These are phyloP conservation scores for Ictalurus punctatus DNA, from an alignment of 2,113 vertebrate genomes.

Conservation along the genomic window DNA sequence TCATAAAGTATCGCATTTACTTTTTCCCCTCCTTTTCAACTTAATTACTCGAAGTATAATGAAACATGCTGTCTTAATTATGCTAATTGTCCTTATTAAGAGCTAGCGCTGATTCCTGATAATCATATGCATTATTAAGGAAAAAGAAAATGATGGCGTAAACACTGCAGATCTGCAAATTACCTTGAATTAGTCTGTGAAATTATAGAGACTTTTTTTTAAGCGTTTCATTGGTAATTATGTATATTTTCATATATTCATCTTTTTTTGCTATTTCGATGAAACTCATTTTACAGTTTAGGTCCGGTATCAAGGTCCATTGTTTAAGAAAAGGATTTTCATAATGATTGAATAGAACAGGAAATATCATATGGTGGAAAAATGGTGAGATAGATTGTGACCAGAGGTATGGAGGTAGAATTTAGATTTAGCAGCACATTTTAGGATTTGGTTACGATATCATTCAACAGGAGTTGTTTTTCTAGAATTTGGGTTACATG, in stretches of 20 bases:
- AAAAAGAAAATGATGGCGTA: conserved; percentile 48
- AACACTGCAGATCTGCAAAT: conserved; percentile 47
- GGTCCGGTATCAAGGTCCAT: background rate
- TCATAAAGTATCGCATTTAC: background rate
- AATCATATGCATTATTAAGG: conserved; percentile 64
- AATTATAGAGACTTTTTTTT: background rate
- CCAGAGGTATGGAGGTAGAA: background rate
- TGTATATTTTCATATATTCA: background rate
- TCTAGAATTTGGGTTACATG: background rate
- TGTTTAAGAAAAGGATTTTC: background rate
- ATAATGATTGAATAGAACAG: background rate
- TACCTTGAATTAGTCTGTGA: conserved; percentile 27
- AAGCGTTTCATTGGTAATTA: background rate
- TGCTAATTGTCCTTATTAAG: conserved; percentile 64
- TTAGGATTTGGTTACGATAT: background rate
- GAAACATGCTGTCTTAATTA: conserved; percentile 61
- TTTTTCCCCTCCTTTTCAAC: conserved; percentile 14
- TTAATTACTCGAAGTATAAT: conserved; percentile 54
- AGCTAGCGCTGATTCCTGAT: conserved; percentile 58
- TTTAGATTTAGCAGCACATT: background rate
- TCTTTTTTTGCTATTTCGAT: background rate
- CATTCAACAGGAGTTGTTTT: background rate
- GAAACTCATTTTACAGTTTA: background rate
- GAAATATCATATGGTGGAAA: background rate
- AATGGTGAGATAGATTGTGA: background rate